A percentile compares a stretch with the other conserved stretches of the same genome.
Conservation (phyloP, 2,888 invertebrate genomes). For the Palloptera scutellata region DNA sequence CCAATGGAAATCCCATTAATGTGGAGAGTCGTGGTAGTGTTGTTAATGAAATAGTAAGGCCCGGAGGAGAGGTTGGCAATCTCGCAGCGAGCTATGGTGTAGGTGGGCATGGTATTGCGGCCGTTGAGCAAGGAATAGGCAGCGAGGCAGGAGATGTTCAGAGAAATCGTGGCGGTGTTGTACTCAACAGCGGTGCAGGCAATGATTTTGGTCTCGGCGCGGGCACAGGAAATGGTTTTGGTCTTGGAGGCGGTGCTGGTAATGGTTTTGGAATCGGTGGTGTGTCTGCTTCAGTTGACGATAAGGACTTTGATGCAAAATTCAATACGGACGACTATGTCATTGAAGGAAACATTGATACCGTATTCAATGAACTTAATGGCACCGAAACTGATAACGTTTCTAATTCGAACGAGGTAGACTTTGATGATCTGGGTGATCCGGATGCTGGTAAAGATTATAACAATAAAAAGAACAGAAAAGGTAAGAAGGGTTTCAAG, state of each 20-base stretch:
- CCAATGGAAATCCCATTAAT: neutral
- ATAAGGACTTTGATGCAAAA: slow-evolving; percentile 12
- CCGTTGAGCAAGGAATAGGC: neutral
- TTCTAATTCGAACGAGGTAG: slow-evolving; percentile 7
- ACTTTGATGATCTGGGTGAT: slow-evolving; percentile 16
- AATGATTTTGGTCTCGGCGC: slow-evolving; percentile 6
- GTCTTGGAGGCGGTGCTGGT: neutral
- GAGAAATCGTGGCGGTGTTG: neutral
- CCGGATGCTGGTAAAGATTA: neutral
- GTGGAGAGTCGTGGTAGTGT: neutral
- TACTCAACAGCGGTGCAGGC: neutral
- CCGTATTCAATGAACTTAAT: slow-evolving; percentile 5
- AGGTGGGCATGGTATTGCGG: neutral
- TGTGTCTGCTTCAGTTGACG: neutral
- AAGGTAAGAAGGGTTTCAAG: neutral
- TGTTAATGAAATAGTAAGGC: too few relatives aligned
- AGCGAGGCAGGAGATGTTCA: neutral
- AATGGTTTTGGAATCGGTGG: slow-evolving; percentile 20
- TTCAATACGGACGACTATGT: slow-evolving; percentile 15
- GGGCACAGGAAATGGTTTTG: slow-evolving; percentile 21
- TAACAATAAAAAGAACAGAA: neutral
- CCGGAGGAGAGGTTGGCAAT: too few relatives aligned
- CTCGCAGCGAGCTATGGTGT: neutral
- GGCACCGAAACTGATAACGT: slow-evolving; percentile 1
- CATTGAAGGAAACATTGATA: slow-evolving; percentile 23